Percentiles rank a stretch among this genome's conserved stretches.
Conservation (phyloP, 1,140 invertebrate genomes). For the Drosophila ananassae region DNA sequence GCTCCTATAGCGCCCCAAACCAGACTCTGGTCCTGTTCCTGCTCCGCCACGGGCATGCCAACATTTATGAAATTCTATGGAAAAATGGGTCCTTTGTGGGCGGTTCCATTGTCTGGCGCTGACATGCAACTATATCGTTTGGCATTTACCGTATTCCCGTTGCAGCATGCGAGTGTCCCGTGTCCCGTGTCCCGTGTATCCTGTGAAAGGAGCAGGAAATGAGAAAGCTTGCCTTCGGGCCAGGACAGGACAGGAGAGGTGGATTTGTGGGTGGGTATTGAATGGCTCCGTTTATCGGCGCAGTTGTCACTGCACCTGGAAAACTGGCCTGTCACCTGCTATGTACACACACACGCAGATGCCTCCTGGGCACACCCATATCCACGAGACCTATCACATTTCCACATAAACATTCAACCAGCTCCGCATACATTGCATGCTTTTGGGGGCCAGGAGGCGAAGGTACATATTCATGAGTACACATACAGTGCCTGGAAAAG, state of each 20-base stretch:
- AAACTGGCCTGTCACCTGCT: constrained; percentile 9
- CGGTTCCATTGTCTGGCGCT: constrained; percentile 56
- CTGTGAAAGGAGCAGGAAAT: constrained; percentile 18
- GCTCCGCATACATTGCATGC: constrained; percentile 6
- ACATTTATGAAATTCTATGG: constrained; percentile 2
- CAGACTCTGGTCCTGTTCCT: neutral
- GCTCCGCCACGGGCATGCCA: neutral
- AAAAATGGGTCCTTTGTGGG: constrained; percentile 2
- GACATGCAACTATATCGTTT: constrained; percentile 3
- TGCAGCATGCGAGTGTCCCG: neutral
- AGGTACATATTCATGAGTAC: neutral
- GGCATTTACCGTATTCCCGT: neutral
- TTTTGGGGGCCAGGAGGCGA: constrained; percentile 26
- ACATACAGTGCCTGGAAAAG: neutral
- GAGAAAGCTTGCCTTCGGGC: neutral
- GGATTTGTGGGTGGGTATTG: neutral
- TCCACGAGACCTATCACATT: constrained; percentile 5
- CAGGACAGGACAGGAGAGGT: neutral
- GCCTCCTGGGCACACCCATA: neutral
- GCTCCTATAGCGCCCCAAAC: too few relatives aligned
- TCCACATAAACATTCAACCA: neutral
- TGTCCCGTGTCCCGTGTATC: neutral
- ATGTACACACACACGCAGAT: constrained; percentile 3
- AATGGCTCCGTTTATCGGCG: constrained; percentile 19
- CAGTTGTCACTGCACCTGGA: constrained; percentile 35